These are phyloP conservation scores for Halichoeres trimaculatus DNA, from an alignment of 2,113 vertebrate species.

Conservation along the genomic window DNA sequence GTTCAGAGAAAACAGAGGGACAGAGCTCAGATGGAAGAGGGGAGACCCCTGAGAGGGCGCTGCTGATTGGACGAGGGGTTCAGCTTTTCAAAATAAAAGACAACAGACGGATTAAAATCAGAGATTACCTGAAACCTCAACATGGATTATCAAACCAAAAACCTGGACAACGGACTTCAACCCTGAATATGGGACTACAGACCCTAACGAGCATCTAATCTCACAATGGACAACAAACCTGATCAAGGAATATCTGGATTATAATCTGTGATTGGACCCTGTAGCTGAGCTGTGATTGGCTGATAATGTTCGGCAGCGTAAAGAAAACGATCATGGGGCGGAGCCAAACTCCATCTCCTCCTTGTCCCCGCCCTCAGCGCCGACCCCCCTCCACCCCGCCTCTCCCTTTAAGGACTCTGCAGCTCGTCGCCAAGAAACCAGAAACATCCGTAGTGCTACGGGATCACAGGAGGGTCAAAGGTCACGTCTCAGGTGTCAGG, in stretches of 20 bases:
- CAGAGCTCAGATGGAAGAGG: too few relatives aligned
- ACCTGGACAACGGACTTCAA: background rate
- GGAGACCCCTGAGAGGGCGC: too few relatives aligned
- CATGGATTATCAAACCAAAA: background rate
- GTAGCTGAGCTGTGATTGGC: background rate
- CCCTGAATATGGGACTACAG: rapidly evolving
- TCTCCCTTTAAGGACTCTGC: constrained; percentile 32
- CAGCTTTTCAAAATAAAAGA: too few relatives aligned
- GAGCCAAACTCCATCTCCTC: background rate
- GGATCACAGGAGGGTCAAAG: constrained; percentile 34
- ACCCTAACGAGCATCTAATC: background rate
- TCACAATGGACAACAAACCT: too few relatives aligned
- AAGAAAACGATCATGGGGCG: constrained; percentile 63
- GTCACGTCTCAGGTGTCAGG: constrained; percentile 23
- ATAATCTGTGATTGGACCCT: background rate
- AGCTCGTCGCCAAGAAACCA: constrained; percentile 44
- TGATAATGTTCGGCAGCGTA: constrained; percentile 28
- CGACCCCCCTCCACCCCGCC: constrained; percentile 47
- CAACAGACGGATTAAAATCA: too few relatives aligned
- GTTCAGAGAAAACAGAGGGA: background rate
- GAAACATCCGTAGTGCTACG: constrained; percentile 30
- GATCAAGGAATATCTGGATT: too few relatives aligned
- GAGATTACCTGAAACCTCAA: background rate
- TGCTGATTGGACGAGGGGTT: too few relatives aligned
- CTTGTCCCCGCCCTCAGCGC: constrained; percentile 1